Percentiles rank a stretch among this genome's conserved stretches.
Conservation (phyloP, 2,888 invertebrate species). For the Cephus rjabovi region DNA sequence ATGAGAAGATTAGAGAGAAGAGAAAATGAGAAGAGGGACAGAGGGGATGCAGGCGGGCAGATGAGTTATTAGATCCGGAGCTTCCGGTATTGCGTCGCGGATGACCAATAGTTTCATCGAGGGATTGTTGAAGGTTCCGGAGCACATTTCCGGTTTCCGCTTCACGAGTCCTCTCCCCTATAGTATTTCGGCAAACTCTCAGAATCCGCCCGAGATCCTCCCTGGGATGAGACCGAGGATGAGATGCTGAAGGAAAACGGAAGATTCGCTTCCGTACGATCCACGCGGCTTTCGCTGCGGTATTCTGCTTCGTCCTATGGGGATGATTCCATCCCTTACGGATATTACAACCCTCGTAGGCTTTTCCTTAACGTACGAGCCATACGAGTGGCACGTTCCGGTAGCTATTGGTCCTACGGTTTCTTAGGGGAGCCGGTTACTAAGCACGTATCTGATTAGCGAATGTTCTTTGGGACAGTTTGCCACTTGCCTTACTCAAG, state of each 20-base stretch:
- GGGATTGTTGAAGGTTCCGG: slow-evolving; percentile 68
- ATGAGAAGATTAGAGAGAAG: slow-evolving; percentile 9
- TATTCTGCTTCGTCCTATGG: not conserved
- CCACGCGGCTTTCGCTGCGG: not conserved
- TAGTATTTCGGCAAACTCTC: slow-evolving; percentile 31
- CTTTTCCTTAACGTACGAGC: slow-evolving; percentile 20
- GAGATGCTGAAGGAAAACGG: slow-evolving; percentile 23
- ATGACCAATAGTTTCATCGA: slow-evolving; percentile 68
- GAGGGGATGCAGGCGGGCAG: slow-evolving; percentile 49
- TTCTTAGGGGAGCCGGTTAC: not conserved
- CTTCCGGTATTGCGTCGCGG: slow-evolving; percentile 65
- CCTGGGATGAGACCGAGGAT: slow-evolving; percentile 13
- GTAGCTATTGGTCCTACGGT: not conserved
- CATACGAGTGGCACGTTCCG: slow-evolving; percentile 3
- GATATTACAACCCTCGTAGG: slow-evolving; percentile 27
- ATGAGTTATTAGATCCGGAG: slow-evolving; percentile 66
- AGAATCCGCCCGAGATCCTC: slow-evolving; percentile 35
- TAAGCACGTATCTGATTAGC: not conserved
- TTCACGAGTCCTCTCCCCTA: slow-evolving; percentile 41
- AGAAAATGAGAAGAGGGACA: slow-evolving; percentile 22
- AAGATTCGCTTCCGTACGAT: not conserved
- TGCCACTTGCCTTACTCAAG: not conserved
- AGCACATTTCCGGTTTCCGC: slow-evolving; percentile 68
- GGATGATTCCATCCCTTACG: slow-evolving; percentile 24
- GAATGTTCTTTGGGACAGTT: not conserved